Conservation (phyloP, 53 echinoderm and acorn worm genomes). For the Hippasteria phrygiana region DNA sequence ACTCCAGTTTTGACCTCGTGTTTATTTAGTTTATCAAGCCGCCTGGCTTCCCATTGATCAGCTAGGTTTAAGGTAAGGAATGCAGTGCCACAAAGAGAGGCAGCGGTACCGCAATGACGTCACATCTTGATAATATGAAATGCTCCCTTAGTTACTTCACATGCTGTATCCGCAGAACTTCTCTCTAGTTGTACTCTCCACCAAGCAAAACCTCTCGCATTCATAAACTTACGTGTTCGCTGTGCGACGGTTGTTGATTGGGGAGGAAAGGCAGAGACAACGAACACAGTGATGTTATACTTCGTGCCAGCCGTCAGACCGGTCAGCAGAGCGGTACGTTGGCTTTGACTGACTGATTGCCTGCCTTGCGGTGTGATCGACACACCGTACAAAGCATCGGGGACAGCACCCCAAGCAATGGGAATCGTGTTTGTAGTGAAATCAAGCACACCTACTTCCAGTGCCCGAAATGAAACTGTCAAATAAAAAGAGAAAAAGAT, state of each 20-base stretch:
- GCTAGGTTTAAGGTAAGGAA: no score
- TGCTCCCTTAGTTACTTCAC: no score
- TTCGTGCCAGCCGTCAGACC: constrained; percentile 61
- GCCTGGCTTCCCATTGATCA: no score
- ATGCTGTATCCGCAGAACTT: no score
- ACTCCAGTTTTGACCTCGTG: no score
- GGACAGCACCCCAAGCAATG: constrained; percentile 72
- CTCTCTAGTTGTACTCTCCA: no score
- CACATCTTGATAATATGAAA: no score
- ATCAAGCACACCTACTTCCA: constrained; percentile 57
- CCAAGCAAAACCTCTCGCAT: not conserved
- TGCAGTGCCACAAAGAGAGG: no score
- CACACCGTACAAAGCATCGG: not conserved
- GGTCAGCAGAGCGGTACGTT: constrained; percentile 29
- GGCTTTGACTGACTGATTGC: constrained; percentile 8
- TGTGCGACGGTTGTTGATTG: not conserved
- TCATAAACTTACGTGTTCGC: constrained; percentile 40
- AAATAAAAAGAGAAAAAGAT: no score
- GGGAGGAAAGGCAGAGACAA: not conserved
- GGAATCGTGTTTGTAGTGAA: constrained; percentile 57
- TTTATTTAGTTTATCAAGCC: no score
- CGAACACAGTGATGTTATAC: constrained; percentile 71
- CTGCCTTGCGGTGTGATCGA: not conserved
- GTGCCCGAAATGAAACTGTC: constrained; percentile 47
- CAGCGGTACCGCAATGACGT: no score